Base-by-base conservation (phyloP, 2,797 vertebrate genomes). In the Chelmon rostratus region DNA sequence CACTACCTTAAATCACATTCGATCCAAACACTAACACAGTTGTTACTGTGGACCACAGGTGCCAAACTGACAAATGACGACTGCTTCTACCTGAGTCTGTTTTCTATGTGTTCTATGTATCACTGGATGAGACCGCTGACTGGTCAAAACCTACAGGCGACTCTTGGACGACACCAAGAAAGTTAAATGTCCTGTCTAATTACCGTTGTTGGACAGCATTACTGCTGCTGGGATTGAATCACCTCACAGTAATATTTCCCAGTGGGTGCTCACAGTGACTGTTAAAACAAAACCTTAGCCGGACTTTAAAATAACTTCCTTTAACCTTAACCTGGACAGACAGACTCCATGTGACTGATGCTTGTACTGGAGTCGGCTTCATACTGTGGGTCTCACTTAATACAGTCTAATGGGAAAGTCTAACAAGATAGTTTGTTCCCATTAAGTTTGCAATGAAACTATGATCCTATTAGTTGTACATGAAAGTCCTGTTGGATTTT, bases 401-500 rank as follows among this genome's bases (percentile, higher is more conserved):
- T 50, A 44, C 40, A 54, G 53, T 50, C 21, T 44, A 50, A 66
- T 23, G 16, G 23, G 33, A 61, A 50, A 38, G 58, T 49, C 46
- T 53, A 38, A 78, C 21, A 9, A 65, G 58, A 59, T 11, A 44
- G 25, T 54, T 54, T 72, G 21, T 23, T 50, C 42, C 54, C 23
- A 9, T 10, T n/a, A 50, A 69, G 21, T 73, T 65, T 38, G 38
- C 28, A 12, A 18, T 44, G 33, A 74, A 75, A 78, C 57, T 76
- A 58, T 40, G 37, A 11, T 49, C 58, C 49, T 25, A 21, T 11
- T 44, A 58, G 52, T 46, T 67, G 62, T 15, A 58, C 1, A 63
- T 49, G 1, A 72, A 76, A 64, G n/a, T 57, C 8, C 8, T 38
- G 49, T 68, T 79, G 11, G 58, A 72, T 62, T 35, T 56, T 49